Evolutionary conservation across 2,888 invertebrate species (phyloP), one percentile per base, ranked within the genome.

Genomic region (Erebia palarica): DNA sequence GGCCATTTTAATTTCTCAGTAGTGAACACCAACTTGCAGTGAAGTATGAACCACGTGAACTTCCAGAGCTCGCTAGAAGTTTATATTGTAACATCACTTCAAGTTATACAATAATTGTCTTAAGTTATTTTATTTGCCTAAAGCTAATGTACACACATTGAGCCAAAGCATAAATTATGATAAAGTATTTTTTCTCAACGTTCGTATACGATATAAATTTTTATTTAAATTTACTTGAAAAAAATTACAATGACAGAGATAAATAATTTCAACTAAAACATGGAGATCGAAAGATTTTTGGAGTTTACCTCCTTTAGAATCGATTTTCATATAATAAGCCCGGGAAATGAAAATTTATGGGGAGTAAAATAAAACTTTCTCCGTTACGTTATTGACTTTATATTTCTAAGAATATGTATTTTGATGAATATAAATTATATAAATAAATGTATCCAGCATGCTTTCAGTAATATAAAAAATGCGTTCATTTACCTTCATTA

Each of bases 1-100:
- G 60, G 60, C 60, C 3, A 16, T 60, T 60, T 60, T 60, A 27
- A 60, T 60, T 60, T 42, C 42, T 59, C 14, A n/a, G 36, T n/a
- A 10, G 16, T 60, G 60, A 55, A 55, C 16, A 42, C 60, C 60
- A 55, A 16, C 14, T 60, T n/a, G 9, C 60, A 61, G n/a, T 44
- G 16, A 27, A 27, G 18, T 21, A 3, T 21, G 3, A 18, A 57
- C 57, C 21, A n/a, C 9, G 58, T 9, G 36, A 14, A 16, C 55
- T 55, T 55, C 55, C 11, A 55, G 18, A 18, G 36, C 27, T 14
- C 7, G 44, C 44, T 18, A 44, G 13, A 61, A 44, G 61, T 18
- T 36, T 36, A 36, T 36, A 36, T 36, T 18, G 42, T 13, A 44
- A 36, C 60, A 44, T 44, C 61, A 61, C 61, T 16, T 16, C n/a